Evolutionary conservation across 2,797 vertebrate species (phyloP).

Genomic region (Bradypodion pumilum): DNA sequence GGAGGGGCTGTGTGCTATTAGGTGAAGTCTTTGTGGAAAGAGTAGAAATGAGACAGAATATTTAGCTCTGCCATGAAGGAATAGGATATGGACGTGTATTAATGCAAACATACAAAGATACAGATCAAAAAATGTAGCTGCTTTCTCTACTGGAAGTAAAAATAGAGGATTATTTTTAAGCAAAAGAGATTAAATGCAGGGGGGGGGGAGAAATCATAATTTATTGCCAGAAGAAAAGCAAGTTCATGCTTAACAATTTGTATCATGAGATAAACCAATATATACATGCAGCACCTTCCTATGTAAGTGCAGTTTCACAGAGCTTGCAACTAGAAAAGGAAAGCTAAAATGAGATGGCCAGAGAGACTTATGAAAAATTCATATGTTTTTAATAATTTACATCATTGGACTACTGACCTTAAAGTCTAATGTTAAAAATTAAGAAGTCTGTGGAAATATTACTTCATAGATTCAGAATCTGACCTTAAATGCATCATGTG

Average conservation of each 20-base stretch:
- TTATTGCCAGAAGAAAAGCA: background rate
- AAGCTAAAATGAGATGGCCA: conserved; percentile 39
- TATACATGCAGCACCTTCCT: conserved; percentile 10
- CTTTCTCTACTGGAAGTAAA: conserved; percentile 1
- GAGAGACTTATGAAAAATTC: conserved; percentile 67
- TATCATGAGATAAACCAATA: too few species aligned
- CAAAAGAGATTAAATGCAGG: background rate
- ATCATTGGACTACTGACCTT: conserved; percentile 64
- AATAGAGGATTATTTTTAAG: conserved; percentile 11
- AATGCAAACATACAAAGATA: conserved; percentile 7
- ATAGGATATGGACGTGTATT: background rate
- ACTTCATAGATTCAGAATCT: conserved; percentile 47
- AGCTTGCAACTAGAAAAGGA: conserved; percentile 39
- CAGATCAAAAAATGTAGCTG: conserved; percentile 9
- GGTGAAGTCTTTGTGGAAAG: background rate
- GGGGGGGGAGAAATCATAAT: background rate
- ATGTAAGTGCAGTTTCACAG: conserved; percentile 17
- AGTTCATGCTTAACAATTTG: conserved; percentile 3
- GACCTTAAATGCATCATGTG: conserved; percentile 49
- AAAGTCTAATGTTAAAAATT: conserved; percentile 70
- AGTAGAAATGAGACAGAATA: background rate
- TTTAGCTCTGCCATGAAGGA: background rate
- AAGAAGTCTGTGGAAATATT: conserved; percentile 60
- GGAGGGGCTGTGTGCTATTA: background rate
- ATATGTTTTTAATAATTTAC: conserved; percentile 67